Conservation (phyloP, 2,888 invertebrate species). For the Campoplex capitator region DNA sequence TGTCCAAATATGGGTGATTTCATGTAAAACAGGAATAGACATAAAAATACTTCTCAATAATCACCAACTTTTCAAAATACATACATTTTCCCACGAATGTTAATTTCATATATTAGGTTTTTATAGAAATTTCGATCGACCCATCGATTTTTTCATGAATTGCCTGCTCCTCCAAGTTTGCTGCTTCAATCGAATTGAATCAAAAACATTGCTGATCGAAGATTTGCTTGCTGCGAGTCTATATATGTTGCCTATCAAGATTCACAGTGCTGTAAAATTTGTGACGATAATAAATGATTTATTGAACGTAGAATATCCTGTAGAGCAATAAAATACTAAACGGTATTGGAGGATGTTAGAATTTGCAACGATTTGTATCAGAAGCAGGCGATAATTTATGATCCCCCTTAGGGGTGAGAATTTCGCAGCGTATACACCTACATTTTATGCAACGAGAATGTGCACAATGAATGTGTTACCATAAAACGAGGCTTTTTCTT, state of each 20-base stretch:
- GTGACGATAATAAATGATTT: neutral
- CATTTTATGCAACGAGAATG: neutral
- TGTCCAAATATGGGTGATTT: neutral
- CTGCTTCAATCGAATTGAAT: neutral
- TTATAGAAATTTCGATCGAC: neutral
- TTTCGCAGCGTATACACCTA: constrained; percentile 4
- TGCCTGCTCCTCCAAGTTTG: neutral
- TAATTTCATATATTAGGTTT: neutral
- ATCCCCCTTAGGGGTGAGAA: neutral
- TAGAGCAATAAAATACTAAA: constrained; percentile 12
- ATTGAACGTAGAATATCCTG: neutral
- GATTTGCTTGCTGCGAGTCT: neutral
- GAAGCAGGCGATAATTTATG: constrained; percentile 54
- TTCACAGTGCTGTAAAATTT: neutral
- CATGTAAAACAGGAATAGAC: neutral
- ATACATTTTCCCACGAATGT: neutral
- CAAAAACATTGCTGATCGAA: neutral
- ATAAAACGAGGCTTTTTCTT: constrained; percentile 21
- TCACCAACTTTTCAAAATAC: neutral
- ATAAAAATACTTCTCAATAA: neutral
- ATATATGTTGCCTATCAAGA: neutral
- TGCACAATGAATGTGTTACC: constrained; percentile 32
- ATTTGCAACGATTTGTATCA: constrained; percentile 49
- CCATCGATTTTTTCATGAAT: neutral
- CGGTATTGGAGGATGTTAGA: constrained; percentile 11